A percentile compares a stretch with the other conserved stretches of the same genome.
Conservation (phyloP, 2,888 invertebrate species). For the Melitaea athalia region DNA sequence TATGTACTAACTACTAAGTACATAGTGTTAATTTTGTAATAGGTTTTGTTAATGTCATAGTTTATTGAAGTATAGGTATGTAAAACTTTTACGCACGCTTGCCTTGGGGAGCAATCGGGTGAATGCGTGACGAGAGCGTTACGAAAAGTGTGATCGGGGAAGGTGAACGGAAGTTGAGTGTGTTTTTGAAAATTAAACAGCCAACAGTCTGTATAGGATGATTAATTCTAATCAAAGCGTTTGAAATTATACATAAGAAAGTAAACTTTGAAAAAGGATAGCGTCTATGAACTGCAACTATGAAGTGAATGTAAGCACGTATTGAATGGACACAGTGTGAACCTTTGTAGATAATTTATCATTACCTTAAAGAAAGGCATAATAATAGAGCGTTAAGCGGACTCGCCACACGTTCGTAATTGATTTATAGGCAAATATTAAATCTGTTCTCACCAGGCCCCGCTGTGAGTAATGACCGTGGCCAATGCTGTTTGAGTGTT, state of each 20-base stretch:
- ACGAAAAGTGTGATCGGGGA: too few species aligned
- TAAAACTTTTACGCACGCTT: too few species aligned
- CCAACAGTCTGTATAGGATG: background rate
- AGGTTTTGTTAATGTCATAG: background rate
- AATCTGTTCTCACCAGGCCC: slow-evolving; percentile 73
- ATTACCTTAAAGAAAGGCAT: slow-evolving; percentile 61
- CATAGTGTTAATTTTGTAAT: background rate
- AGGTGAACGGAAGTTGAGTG: too few species aligned
- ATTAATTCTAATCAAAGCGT: background rate
- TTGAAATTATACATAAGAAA: slow-evolving; percentile 22
- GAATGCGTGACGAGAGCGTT: too few species aligned
- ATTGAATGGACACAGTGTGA: slow-evolving; percentile 30
- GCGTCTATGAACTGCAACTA: slow-evolving; percentile 28
- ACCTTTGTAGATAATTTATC: slow-evolving; percentile 56
- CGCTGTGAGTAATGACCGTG: slow-evolving; percentile 68
- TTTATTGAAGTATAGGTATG: too few species aligned
- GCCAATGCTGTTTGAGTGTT: slow-evolving; percentile 55
- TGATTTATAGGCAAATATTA: slow-evolving; percentile 81
- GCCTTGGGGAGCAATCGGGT: too few species aligned
- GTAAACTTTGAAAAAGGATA: slow-evolving; percentile 29
- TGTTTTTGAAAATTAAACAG: too few species aligned
- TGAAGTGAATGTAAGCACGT: slow-evolving; percentile 35
- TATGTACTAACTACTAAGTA: too few species aligned
- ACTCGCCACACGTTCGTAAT: slow-evolving; percentile 67
- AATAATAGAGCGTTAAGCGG: slow-evolving; percentile 68